Evolutionary conservation across 2,113 vertebrate species (phyloP), one percentile per base, ranked within the genome.

Genomic region (Eptatretus burgeri): DNA sequence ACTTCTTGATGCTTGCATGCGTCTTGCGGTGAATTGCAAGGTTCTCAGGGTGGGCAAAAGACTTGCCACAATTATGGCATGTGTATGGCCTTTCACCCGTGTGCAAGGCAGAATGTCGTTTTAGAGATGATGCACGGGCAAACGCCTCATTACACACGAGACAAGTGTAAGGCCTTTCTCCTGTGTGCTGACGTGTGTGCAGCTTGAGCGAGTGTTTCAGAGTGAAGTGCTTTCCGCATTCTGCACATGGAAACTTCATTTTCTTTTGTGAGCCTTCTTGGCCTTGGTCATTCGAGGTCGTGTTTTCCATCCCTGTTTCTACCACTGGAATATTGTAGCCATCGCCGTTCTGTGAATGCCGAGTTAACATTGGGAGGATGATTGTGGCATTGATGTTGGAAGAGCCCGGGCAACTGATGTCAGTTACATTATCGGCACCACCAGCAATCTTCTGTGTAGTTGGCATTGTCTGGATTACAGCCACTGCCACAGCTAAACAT

Each of bases 161-260:
- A 2, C 67, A 62, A 27, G 51, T 14, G 14, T 66, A 66, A 1
- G 13, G 60, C 1, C 49, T 17, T 10, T 18, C 51, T 8, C 3
- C 67, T 1, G 65, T 66, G 63, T 68, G 67, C 20, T 20, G 56
- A n/a, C 56, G 56, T 20, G 12, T 60, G 11, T 60, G 56, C 56
- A 60, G 56, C 56, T 60, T 60, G n/a, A 60, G 56, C 11, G 56
- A 60, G 56, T 60, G 56, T 20, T 60, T 60, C 56, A 60, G 12
- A n/a, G 56, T 60, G 56, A 60, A 60, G 56, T 20, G 56, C n/a
- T 20, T n/a, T n/a, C 56, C 56, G 11, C 56, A 60, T 20, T 60
- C 56, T 20, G n/a, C 20, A 11, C 56, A 60, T 11, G 56, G 56
- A 11, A 17, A 60, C 27, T 3, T 41, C 27, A 41, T 41, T 41